Percentiles rank a stretch among this genome's conserved stretches.
Evolutionary conservation across 2,113 vertebrate species (phyloP).

Genomic region (Collichthys lucidus): DNA sequence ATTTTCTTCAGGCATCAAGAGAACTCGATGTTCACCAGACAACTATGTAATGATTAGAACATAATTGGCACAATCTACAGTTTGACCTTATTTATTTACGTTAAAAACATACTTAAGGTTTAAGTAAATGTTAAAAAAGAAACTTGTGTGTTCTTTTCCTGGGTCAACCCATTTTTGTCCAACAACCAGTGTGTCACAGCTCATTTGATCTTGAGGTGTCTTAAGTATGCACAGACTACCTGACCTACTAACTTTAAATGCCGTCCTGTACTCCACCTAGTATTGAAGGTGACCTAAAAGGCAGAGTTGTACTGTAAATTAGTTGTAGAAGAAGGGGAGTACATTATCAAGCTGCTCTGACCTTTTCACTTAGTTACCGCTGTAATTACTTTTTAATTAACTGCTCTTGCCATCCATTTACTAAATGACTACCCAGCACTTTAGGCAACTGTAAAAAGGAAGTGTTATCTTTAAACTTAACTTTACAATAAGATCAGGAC

Average conservation of each 20-base stretch:
- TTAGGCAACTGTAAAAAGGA: constrained; percentile 21
- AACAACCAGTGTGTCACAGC: not conserved
- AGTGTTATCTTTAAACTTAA: constrained; percentile 46
- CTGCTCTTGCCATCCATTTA: constrained; percentile 39
- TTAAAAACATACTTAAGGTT: not conserved
- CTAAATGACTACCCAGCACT: constrained; percentile 37
- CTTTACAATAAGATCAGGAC: constrained; percentile 46
- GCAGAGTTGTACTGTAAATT: constrained; percentile 23
- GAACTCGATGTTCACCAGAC: not conserved
- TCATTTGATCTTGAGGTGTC: not conserved
- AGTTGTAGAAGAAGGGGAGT: constrained; percentile 19
- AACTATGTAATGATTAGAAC: not conserved
- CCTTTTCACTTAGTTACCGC: constrained; percentile 61
- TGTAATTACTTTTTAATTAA: constrained; percentile 68
- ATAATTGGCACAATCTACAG: not conserved
- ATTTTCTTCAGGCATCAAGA: not conserved
- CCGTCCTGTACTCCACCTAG: not conserved
- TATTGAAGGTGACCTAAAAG: not conserved
- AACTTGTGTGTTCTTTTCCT: not conserved
- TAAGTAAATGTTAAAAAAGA: not conserved
- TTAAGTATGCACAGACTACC: not conserved
- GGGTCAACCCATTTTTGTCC: not conserved
- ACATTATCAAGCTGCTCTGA: constrained; percentile 48
- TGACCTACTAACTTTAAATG: not conserved
- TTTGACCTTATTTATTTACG: not conserved